phyloP scores from a whole-genome alignment of 2,888 invertebrate genomes.

The Torymus aiolomorphi region DNA sequence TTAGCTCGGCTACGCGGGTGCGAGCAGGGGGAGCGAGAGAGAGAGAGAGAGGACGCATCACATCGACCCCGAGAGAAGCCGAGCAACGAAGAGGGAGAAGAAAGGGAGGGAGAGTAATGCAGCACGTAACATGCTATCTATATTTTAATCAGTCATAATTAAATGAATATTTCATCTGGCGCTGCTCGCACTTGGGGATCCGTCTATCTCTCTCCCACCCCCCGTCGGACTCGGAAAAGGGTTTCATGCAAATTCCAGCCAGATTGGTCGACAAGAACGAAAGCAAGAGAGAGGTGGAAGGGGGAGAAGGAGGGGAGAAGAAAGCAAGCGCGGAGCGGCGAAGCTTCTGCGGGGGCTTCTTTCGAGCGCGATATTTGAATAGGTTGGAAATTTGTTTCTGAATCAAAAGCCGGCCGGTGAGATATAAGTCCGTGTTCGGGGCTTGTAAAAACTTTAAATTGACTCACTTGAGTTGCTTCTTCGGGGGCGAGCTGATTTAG shows the following conservation, averaged over 20 bases:
- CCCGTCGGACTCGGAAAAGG: constrained; percentile 61
- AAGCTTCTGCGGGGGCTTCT: constrained; percentile 27
- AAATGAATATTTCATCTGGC: constrained; percentile 73
- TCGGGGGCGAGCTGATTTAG: no score
- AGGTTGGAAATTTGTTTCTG: constrained; percentile 62
- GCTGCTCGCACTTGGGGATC: constrained; percentile 54
- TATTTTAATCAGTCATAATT: constrained; percentile 73
- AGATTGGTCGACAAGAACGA: constrained; percentile 63
- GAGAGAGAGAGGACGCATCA: neutral
- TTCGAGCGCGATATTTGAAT: constrained; percentile 58
- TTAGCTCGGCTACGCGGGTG: constrained; percentile 53
- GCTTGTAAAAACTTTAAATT: constrained; percentile 29
- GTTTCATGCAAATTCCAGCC: constrained; percentile 69
- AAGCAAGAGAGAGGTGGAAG: constrained; percentile 9
- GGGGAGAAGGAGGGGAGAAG: constrained; percentile 24
- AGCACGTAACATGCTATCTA: constrained; percentile 71
- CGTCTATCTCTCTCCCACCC: neutral
- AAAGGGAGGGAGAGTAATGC: constrained; percentile 62
- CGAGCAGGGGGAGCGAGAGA: neutral
- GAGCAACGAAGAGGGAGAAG: constrained; percentile 9
- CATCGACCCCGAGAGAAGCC: constrained; percentile 4
- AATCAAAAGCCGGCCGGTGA: constrained; percentile 55
- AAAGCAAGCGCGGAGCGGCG: constrained; percentile 26
- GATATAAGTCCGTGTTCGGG: constrained; percentile 48
- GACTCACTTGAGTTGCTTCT: constrained; percentile 16